Conservation (phyloP, 53 echinoderm and acorn worm genomes). For the Hippasteria phrygiana region DNA sequence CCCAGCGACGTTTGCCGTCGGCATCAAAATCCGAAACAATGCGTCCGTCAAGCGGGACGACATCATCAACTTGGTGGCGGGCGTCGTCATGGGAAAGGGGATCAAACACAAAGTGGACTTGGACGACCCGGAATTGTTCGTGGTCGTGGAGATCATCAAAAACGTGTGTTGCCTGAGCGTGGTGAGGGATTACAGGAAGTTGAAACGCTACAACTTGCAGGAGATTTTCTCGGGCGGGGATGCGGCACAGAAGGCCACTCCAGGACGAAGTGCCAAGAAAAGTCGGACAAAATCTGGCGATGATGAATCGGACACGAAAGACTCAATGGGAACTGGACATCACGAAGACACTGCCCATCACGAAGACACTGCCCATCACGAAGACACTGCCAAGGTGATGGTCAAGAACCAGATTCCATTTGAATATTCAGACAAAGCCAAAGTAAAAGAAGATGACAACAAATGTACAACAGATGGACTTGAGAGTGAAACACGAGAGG, state of each 20-base stretch:
- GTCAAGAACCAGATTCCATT: neutral
- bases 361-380: neutral
- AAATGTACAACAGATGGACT: neutral
- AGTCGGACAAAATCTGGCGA: neutral
- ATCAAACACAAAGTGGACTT: slow-evolving; percentile 81
- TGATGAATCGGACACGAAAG: neutral
- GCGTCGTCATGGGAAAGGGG: slow-evolving; percentile 61
- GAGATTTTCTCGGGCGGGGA: slow-evolving; percentile 63
- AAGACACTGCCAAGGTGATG: neutral
- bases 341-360: neutral
- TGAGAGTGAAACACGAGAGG: too few species aligned
- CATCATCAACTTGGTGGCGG: slow-evolving; percentile 59
- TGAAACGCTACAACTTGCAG: slow-evolving; percentile 89
- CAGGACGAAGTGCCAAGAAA: slow-evolving; percentile 47
- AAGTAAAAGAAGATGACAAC: neutral
- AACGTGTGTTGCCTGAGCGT: slow-evolving; percentile 91
- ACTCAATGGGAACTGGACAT: neutral
- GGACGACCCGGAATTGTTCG: slow-evolving; percentile 73
- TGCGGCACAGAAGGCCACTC: neutral
- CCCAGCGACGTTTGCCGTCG: slow-evolving; percentile 75
- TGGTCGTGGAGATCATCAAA: slow-evolving; percentile 85
- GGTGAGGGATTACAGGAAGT: slow-evolving; percentile 76
- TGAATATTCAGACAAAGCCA: neutral
- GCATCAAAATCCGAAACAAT: slow-evolving; percentile 87
- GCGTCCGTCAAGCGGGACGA: slow-evolving; percentile 33